Evolutionary conservation across 2,113 vertebrate genomes (phyloP), one percentile per base, ranked within the genome.

Genomic region (Gambusia holbrooki): DNA sequence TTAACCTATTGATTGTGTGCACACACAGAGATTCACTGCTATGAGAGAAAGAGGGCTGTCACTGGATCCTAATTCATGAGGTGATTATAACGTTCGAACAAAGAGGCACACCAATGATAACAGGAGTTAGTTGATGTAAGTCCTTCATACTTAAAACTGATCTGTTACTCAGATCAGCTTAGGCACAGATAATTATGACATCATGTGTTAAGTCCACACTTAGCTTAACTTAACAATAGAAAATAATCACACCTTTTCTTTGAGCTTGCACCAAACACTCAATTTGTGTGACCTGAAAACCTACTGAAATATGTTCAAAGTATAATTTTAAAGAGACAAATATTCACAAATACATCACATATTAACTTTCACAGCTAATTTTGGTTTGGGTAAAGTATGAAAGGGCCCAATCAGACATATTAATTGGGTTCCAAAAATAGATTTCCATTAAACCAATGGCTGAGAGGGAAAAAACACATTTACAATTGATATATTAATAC

Each of bases 1-100:
- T 92, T 85, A 90, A 82, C 80, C 84, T 89, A 90, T 90, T 81
- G 88, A 92, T 89, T 84, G 69, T 66, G 61, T 75, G 73, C 25
- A 0, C 79, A 87, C 78, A 61, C 37, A 74, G 30, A 69, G 74
- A 61, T 75, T 84, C 76, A 75, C 29, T 73, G 81, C 66, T 69
- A 58, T 30, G n/a, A 4, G 45, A 80, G 37, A 37, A 62, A 62
- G 73, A 54, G 37, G 25, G 25, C 17, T 58, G 22, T 22, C 37
- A 12, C 12, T 28, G 63, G 70, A 58, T 87, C 82, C 67, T 67
- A 42, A 66, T 82, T 66, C 42, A 66, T 64, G 65, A 81, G 72
- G 67, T 73, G 45, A n/a, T 28, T 66, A 67, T 75, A 74, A 37
- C 35, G 14, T 71, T 64, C 54, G 13, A 78, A 60, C 5, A 45